Evolutionary conservation across 2,113 vertebrate genomes (phyloP), one percentile per base, ranked within the genome.

Genomic region (Hemiprocne comata): DNA sequence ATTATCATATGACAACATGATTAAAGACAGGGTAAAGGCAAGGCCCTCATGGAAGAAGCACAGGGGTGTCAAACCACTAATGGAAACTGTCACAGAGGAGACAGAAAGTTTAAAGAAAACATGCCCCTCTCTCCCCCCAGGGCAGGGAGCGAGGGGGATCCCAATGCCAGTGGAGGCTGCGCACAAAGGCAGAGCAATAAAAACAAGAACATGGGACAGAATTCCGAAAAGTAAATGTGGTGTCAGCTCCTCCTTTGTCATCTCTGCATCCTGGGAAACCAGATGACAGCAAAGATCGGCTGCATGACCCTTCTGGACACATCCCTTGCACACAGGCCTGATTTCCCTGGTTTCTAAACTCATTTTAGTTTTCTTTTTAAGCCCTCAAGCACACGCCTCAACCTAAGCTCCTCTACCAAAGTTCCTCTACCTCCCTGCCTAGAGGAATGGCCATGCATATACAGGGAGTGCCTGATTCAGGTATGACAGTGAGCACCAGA

Each of bases 1-100:
- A 96, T 97, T 97, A 96, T 97, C 95, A 85, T 93, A 93, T 92
- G 96, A 97, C 95, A 97, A 96, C 95, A 92, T 96, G 95, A 96
- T 96, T 96, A 96, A 96, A 96, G 94, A 93, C 96, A 86, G 89
- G 65, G 96, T 91, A 87, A 85, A 95, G 85, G 83, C 73, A 92
- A 75, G 69, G 93, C 93, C 79, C 93, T 96, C 85, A 71, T 95
- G 94, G 94, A 96, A 94, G 96, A 96, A 91, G 90, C 95, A 88
- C 92, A 96, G 90, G 96, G 90, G 92, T 96, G 95, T 94, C 95
- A 97, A 97, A 95, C 96, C 93, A 92, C 96, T 97, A 96, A 97
- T 96, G 95, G 94, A 94, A 96, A 96, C 88, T 96, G 96, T 96
- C 95, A 95, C 69, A 55, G 90, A 95, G 76, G 72, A 96, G 93